Evolutionary conservation across 2,113 vertebrate species (phyloP).

Genomic region (Oriolus oriolus): DNA sequence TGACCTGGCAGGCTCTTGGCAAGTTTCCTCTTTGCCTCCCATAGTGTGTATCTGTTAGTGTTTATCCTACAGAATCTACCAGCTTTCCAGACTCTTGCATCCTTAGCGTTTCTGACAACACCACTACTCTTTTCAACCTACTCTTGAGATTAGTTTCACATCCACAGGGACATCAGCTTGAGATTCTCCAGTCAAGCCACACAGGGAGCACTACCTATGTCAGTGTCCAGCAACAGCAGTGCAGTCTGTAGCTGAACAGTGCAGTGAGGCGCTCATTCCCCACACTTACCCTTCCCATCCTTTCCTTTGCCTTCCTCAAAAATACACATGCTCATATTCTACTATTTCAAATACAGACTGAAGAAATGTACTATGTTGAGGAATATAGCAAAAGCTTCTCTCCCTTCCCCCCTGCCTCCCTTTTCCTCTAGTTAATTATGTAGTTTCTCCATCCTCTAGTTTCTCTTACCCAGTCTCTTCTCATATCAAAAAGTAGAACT

Average conservation of each 20-base stretch:
- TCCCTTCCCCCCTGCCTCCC: rapidly evolving
- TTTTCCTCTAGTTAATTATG: neutral
- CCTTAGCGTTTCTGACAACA: neutral
- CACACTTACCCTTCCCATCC: neutral
- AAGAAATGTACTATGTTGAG: neutral
- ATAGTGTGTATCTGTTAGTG: neutral
- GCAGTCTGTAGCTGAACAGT: neutral
- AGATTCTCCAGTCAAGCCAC: neutral
- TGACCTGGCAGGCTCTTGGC: neutral
- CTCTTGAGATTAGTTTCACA: neutral
- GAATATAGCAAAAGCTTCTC: neutral
- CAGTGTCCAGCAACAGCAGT: neutral
- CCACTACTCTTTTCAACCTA: neutral
- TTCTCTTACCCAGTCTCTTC: neutral
- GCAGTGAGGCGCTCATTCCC: neutral
- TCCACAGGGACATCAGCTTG: neutral
- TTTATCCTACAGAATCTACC: neutral
- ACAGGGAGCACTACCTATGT: rapidly evolving
- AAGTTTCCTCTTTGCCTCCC: neutral
- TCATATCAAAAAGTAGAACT: neutral
- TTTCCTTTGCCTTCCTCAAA: neutral
- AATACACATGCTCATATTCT: neutral
- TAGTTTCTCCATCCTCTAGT: neutral
- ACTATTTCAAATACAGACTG: neutral
- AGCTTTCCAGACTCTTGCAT: neutral